phyloP scores from a whole-genome alignment of 1,140 invertebrate species.

The Drosophila nigromelanica region DNA sequence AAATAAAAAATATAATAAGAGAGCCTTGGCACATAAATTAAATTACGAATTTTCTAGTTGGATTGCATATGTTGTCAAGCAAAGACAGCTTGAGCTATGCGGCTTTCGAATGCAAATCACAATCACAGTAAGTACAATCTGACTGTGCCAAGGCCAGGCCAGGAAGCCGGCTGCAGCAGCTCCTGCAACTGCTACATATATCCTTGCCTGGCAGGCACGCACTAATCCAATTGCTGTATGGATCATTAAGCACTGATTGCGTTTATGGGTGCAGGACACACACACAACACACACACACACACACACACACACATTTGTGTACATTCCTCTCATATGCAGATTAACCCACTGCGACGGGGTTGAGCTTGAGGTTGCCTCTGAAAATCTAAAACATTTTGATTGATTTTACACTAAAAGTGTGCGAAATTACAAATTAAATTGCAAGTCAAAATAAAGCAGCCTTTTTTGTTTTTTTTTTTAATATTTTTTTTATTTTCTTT shows the following conservation, averaged over 20 bases:
- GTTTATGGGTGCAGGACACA: conserved; percentile 56
- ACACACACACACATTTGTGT: conserved; percentile 11
- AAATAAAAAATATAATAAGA: no score
- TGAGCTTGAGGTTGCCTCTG: conserved; percentile 1
- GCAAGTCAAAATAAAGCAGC: no score
- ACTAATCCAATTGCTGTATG: conserved; percentile 75
- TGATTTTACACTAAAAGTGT: conserved; percentile 46
- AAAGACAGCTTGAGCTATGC: conserved; percentile 28
- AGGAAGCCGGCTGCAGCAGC: not conserved
- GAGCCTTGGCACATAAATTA: not conserved
- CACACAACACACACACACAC: not conserved
- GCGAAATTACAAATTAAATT: conserved; percentile 51
- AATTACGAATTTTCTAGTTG: not conserved
- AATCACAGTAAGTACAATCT: conserved; percentile 34
- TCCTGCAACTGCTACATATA: not conserved
- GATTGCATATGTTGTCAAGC: conserved; percentile 31
- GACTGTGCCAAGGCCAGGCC: not conserved
- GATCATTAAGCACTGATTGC: conserved; percentile 81
- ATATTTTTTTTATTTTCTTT: no score
- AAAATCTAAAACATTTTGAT: conserved; percentile 47
- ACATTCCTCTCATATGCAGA: conserved; percentile 56
- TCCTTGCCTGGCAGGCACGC: conserved; percentile 43
- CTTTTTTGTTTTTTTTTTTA: not conserved
- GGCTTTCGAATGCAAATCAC: conserved; percentile 57
- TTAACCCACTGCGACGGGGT: conserved; percentile 41